A percentile compares a stretch with the other conserved stretches of the same genome.
Conservation (phyloP, 2,797 vertebrate genomes). For the Percopsis omiscomaycus region DNA sequence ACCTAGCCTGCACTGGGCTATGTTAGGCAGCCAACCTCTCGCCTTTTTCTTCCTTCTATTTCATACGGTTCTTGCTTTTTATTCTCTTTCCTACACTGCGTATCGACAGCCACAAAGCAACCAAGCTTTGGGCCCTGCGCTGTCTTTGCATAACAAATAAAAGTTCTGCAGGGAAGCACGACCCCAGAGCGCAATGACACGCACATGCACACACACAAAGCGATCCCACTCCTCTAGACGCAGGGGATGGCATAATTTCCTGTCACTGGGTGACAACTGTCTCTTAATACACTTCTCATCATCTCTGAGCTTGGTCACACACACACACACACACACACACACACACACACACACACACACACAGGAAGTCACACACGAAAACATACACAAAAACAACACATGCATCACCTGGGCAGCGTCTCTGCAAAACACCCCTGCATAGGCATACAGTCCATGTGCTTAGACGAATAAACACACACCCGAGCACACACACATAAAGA, state of each 20-base stretch:
- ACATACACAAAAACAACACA: constrained; percentile 2
- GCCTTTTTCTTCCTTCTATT: neutral
- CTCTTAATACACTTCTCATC: constrained; percentile 45
- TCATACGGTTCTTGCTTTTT: neutral
- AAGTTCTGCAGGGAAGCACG: constrained; percentile 43
- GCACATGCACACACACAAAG: constrained; percentile 11
- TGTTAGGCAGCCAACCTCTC: too few relatives aligned
- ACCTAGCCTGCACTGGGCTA: constrained; percentile 3
- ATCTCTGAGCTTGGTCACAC: constrained; percentile 31
- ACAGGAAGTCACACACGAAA: neutral
- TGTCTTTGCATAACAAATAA: constrained; percentile 65
- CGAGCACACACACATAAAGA: neutral
- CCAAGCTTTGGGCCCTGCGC: constrained; percentile 13
- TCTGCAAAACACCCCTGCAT: neutral
- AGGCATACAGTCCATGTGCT: neutral
- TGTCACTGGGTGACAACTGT: constrained; percentile 32
- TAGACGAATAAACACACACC: too few relatives aligned
- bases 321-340: constrained; percentile 10
- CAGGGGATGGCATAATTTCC: constrained; percentile 56
- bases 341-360: constrained; percentile 16
- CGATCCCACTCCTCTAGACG: constrained; percentile 37
- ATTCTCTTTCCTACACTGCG: constrained; percentile 29
- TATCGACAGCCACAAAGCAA: constrained; percentile 26
- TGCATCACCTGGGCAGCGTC: neutral
- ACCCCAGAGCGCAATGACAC: constrained; percentile 11